phyloP scores from a whole-genome alignment of 2,797 vertebrate genomes.

The Fistularia commersonii region DNA sequence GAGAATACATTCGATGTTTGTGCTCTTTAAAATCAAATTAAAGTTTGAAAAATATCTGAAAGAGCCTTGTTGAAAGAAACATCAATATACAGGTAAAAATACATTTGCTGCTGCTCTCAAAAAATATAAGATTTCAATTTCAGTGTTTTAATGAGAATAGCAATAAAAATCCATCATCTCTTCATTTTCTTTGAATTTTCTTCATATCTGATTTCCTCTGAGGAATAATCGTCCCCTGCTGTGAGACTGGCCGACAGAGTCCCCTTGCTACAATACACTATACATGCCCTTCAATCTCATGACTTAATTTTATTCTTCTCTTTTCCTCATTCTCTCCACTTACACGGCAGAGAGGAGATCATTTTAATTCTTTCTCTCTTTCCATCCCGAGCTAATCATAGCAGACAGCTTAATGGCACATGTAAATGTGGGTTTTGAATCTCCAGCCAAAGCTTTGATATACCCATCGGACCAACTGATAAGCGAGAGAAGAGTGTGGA shows the following conservation, averaged over 20 bases:
- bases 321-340: slow-evolving; percentile 47
- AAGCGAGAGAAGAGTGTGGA: slow-evolving; percentile 65
- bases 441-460: slow-evolving; percentile 74
- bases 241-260: slow-evolving; percentile 57
- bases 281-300: slow-evolving; percentile 72
- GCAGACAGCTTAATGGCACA: slow-evolving; percentile 82
- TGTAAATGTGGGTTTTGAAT: slow-evolving; percentile 69
- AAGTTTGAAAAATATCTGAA: too few relatives aligned
- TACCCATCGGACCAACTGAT: slow-evolving; percentile 78
- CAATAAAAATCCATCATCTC: slow-evolving; percentile 15
- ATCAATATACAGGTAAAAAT: too few relatives aligned
- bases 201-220: slow-evolving; percentile 40
- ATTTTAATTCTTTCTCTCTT: slow-evolving; percentile 59
- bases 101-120: slow-evolving; percentile 1
- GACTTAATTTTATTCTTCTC: slow-evolving; percentile 47
- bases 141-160: slow-evolving; percentile 4
- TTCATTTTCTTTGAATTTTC: slow-evolving; percentile 18
- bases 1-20: too few relatives aligned
- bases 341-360: slow-evolving; percentile 75
- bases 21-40: too few relatives aligned
- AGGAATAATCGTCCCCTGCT: slow-evolving; percentile 59
- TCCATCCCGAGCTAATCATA: slow-evolving; percentile 78
- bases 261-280: slow-evolving; percentile 57
- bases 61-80: too few relatives aligned
- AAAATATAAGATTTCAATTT: slow-evolving; percentile 1